phyloP scores from a whole-genome alignment of 2,113 vertebrate species.

The Emydocephalus ijimae region DNA sequence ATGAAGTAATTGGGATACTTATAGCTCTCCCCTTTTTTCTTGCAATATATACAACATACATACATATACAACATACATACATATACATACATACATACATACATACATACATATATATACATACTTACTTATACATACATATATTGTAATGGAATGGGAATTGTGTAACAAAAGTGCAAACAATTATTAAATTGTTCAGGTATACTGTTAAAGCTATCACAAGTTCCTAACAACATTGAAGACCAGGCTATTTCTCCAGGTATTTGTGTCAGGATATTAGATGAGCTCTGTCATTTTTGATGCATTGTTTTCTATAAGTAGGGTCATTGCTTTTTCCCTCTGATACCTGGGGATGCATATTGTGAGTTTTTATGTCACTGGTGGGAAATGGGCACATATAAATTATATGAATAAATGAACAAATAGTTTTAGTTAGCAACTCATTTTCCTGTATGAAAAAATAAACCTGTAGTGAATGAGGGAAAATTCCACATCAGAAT shows the following conservation, averaged over 20 bases:
- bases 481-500: background rate
- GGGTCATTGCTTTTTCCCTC: background rate
- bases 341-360: background rate
- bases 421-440: background rate
- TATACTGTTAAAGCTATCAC: background rate
- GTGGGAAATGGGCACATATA: background rate
- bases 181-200: background rate
- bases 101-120: no score
- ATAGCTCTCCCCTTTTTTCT: background rate
- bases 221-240: slow-evolving; percentile 10
- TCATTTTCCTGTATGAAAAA: background rate
- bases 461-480: background rate
- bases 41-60: background rate
- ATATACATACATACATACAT: background rate
- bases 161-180: background rate
- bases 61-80: background rate
- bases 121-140: no score
- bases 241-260: slow-evolving; percentile 27
- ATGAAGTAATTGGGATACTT: background rate
- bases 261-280: background rate
- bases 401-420: background rate
- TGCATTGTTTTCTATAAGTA: background rate
- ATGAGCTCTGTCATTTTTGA: background rate
- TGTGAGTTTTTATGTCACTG: background rate
- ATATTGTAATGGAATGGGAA: background rate